Percentiles rank a stretch among this genome's conserved stretches.
Evolutionary conservation across 2,888 invertebrate species (phyloP).

Genomic region (Hydrotaea diabolus): DNA sequence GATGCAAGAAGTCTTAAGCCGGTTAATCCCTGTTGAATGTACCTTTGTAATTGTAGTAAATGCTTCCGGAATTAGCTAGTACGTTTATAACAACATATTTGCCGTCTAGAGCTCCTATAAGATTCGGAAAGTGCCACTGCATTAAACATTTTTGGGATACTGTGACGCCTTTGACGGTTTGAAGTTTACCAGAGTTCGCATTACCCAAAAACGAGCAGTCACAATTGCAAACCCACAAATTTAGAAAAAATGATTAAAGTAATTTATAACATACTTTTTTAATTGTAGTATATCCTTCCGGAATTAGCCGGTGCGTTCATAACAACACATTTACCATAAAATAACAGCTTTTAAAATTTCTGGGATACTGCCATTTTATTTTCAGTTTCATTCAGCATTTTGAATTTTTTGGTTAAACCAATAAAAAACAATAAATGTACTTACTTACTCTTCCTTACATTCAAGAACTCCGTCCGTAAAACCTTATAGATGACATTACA

Average conservation of each 20-base stretch:
- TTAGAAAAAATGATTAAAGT: background rate
- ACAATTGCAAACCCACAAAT: no score
- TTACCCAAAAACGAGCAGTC: no score
- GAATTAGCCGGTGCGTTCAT: slow-evolving; percentile 14
- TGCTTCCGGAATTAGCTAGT: slow-evolving; percentile 29
- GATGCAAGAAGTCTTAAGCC: no score
- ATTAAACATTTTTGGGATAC: slow-evolving; percentile 16
- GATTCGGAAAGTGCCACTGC: slow-evolving; percentile 40
- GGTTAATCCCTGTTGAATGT: background rate
- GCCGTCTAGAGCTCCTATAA: slow-evolving; percentile 34
- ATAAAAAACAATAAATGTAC: no score
- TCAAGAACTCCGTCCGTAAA: no score
- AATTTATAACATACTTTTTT: background rate
- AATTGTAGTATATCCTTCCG: slow-evolving; percentile 31
- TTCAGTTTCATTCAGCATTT: no score
- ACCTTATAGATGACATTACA: no score
- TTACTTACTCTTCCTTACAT: slow-evolving; percentile 5
- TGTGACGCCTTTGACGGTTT: slow-evolving; percentile 17
- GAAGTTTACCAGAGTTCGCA: slow-evolving; percentile 8
- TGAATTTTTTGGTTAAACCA: no score
- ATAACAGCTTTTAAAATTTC: slow-evolving; percentile 25
- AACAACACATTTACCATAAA: slow-evolving; percentile 31
- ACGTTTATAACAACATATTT: slow-evolving; percentile 33
- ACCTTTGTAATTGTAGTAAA: slow-evolving; percentile 40
- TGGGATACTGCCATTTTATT: slow-evolving; percentile 19